Percentiles rank a stretch among this genome's conserved stretches.
These are phyloP conservation scores for Podarcis muralis DNA, from an alignment of 2,113 vertebrate genomes.

Conservation along the genomic window DNA sequence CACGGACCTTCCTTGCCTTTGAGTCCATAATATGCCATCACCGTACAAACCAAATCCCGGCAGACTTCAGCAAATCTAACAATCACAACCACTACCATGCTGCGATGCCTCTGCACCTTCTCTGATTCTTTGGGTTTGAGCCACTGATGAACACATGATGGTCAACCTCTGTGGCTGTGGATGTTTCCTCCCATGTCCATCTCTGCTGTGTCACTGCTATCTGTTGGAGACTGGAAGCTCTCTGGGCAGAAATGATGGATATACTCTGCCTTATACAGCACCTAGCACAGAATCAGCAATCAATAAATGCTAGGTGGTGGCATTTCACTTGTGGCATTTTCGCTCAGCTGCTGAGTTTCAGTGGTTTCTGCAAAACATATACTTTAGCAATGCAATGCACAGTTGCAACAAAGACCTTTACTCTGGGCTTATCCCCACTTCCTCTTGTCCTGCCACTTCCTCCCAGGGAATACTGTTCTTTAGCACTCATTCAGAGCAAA, in stretches of 20 bases:
- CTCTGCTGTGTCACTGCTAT: not conserved
- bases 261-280: not conserved
- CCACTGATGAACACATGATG: not conserved
- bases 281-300: not conserved
- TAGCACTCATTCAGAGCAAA: too few relatives aligned
- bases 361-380: not conserved
- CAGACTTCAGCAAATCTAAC: not conserved
- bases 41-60: not conserved
- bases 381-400: not conserved
- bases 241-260: not conserved
- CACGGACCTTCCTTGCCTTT: not conserved
- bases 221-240: not conserved
- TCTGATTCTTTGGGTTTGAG: not conserved
- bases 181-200: not conserved
- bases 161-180: not conserved
- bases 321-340: not conserved
- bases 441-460: too few relatives aligned
- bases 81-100: not conserved
- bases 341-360: not conserved
- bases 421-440: too few relatives aligned
- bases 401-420: not conserved
- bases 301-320: not conserved
- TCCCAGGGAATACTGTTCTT: too few relatives aligned
- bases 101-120: not conserved
- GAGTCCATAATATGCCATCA: not conserved